A percentile compares a stretch with the other conserved stretches of the same genome.
Evolutionary conservation across 1,140 invertebrate species (phyloP).

Genomic region (Nasonia longicornis): DNA sequence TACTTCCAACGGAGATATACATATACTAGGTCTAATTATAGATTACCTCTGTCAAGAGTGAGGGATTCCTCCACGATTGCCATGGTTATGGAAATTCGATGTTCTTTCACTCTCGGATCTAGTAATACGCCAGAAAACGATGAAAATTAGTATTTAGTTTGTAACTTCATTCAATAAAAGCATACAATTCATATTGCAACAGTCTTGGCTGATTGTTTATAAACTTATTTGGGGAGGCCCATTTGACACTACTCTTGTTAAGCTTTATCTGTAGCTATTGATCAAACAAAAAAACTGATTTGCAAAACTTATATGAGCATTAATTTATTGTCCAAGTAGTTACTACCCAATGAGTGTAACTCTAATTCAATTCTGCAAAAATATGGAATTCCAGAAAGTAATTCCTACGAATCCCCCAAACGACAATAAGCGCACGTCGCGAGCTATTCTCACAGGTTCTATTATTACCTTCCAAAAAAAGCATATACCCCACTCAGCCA

Average conservation of each 20-base stretch:
- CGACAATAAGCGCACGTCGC: background rate
- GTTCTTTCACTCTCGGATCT: background rate
- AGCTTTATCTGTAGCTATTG: no score
- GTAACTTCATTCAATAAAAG: no score
- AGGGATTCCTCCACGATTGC: constrained; percentile 69
- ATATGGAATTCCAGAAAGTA: background rate
- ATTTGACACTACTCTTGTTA: background rate
- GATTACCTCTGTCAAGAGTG: constrained; percentile 69
- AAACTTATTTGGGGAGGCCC: no score
- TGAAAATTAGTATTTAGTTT: no score
- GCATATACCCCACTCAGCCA: no score
- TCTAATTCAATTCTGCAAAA: no score
- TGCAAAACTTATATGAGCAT: no score
- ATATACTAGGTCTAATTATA: constrained; percentile 16
- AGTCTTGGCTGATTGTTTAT: background rate
- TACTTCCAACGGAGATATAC: background rate
- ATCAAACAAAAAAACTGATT: no score
- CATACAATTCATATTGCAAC: background rate
- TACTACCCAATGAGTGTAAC: no score
- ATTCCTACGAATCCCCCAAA: background rate
- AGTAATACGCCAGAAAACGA: background rate
- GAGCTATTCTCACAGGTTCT: background rate
- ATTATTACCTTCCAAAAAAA: background rate
- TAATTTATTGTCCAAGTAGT: no score
- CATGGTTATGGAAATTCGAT: constrained; percentile 57